Conservation (phyloP, 35 echinoderm and acorn worm genomes). For the Heliocidaris erythrogramma region DNA sequence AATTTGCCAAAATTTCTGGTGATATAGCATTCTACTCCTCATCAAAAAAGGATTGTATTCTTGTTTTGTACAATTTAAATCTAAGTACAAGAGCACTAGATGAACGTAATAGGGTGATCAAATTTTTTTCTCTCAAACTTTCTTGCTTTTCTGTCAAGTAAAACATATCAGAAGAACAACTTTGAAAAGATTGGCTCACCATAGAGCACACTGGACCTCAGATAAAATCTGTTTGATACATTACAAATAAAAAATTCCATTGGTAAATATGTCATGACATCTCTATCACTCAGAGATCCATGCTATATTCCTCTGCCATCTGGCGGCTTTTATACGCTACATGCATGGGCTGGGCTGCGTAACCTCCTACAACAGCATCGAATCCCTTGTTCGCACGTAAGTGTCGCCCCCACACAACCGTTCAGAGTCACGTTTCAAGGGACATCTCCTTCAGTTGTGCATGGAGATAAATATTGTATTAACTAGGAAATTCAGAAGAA, state of each 20-base stretch:
- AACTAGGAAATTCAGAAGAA: neutral
- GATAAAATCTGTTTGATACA: neutral
- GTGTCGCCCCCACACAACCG: neutral
- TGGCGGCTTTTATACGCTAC: neutral
- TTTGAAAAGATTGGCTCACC: too few species aligned
- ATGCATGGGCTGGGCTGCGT: neutral
- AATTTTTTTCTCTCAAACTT: neutral
- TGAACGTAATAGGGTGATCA: neutral
- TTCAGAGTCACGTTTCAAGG: neutral
- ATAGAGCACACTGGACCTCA: neutral
- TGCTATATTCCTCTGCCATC: neutral
- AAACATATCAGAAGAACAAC: too few species aligned
- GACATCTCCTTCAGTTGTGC: neutral
- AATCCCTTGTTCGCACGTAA: neutral
- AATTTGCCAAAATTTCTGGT: too few species aligned
- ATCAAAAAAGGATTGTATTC: too few species aligned
- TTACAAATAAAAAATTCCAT: neutral
- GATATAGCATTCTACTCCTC: too few species aligned
- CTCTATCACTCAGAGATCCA: neutral
- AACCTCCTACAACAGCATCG: neutral
- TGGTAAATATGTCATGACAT: constrained; percentile 11
- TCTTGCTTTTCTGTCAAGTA: neutral
- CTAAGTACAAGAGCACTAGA: neutral
- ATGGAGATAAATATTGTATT: neutral
- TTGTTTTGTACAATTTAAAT: too few species aligned